Evolutionary conservation across 2,113 vertebrate species (phyloP).

Genomic region (Martes martes): DNA sequence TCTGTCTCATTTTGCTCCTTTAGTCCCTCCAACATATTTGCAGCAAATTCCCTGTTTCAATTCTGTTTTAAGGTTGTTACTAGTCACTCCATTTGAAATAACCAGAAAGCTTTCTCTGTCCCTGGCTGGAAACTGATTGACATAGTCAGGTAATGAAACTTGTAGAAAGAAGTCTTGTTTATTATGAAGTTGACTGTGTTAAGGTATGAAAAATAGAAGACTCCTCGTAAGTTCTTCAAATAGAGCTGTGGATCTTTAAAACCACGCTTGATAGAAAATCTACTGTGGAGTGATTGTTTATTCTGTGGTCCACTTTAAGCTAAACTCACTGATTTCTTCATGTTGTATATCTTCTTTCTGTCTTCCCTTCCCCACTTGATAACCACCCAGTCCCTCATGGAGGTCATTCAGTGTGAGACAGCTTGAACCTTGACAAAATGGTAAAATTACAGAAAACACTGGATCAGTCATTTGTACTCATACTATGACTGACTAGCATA

Average conservation of each 20-base stretch:
- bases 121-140: background rate
- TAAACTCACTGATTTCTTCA: background rate
- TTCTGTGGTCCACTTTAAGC: background rate
- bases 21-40: background rate
- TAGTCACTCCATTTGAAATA: background rate
- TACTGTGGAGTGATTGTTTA: background rate
- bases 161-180: background rate
- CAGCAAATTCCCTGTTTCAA: background rate
- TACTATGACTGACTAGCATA: background rate
- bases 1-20: background rate
- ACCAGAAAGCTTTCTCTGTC: background rate
- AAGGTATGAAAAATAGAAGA: background rate
- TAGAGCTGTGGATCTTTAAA: background rate
- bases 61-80: background rate
- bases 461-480: background rate
- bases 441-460: background rate
- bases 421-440: background rate
- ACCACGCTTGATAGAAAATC: background rate
- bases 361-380: background rate
- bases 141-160: background rate
- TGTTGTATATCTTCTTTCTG: background rate
- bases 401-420: background rate
- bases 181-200: background rate
- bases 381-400: background rate
- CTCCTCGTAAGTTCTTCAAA: background rate